A percentile compares a stretch with the other conserved stretches of the same genome.
phyloP scores from a whole-genome alignment of 1,140 invertebrate species.

The Aphis gossypii region DNA sequence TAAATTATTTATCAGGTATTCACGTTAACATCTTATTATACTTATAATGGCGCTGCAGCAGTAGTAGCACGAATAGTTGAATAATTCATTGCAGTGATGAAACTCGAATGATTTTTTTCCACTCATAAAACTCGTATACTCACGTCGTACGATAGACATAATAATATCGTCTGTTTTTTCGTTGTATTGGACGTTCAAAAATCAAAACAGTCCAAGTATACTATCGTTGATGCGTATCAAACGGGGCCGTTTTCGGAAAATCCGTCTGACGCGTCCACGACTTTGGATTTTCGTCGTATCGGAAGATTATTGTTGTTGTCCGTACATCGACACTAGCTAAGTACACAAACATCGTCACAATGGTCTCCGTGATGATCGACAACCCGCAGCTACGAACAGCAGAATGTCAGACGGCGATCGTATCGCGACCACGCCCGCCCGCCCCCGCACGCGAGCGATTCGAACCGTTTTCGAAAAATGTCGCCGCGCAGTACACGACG shows the following conservation, averaged over 20 bases:
- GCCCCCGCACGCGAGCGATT: not conserved
- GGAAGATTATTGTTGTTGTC: not conserved
- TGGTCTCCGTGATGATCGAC: not conserved
- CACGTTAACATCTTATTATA: too few species aligned
- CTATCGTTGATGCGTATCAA: too few species aligned
- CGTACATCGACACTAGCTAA: not conserved
- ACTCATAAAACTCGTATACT: too few species aligned
- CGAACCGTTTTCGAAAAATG: not conserved
- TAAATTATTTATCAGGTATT: too few species aligned
- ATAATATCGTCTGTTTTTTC: too few species aligned
- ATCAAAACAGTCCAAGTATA: too few species aligned
- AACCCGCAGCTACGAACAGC: not conserved
- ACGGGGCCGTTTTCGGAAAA: not conserved
- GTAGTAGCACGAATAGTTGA: too few species aligned
- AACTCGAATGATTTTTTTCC: too few species aligned
- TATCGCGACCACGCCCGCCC: slow-evolving; percentile 1
- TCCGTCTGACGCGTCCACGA: not conserved
- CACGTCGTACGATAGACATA: too few species aligned
- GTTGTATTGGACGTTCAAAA: too few species aligned
- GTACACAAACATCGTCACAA: not conserved
- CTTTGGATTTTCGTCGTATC: not conserved
- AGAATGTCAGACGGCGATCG: not conserved
- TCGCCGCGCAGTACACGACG: not conserved
- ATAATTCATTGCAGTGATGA: too few species aligned
- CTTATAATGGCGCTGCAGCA: too few species aligned